These are phyloP conservation scores for Eupithecia centaureata DNA, from an alignment of 2,888 invertebrate species.

Conservation along the genomic window DNA sequence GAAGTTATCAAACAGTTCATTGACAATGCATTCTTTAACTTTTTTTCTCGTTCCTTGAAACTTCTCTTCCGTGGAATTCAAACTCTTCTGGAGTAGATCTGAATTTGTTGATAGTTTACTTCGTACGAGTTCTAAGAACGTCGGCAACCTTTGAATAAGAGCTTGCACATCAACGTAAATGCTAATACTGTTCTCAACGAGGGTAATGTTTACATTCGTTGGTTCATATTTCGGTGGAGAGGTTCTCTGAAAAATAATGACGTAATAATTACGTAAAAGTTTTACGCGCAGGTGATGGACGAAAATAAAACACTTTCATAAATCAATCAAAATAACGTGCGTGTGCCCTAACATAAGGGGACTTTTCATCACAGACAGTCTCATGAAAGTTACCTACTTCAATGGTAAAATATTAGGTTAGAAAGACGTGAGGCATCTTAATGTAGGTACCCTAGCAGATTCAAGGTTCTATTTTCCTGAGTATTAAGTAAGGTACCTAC, in stretches of 20 bases:
- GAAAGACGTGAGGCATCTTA: neutral
- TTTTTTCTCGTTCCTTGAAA: conserved; percentile 60
- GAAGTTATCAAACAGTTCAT: conserved; percentile 72
- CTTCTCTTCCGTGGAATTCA: conserved; percentile 59
- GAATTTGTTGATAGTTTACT: conserved; percentile 60
- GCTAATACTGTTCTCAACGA: conserved; percentile 71
- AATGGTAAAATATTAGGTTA: neutral
- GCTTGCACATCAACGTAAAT: conserved; percentile 67
- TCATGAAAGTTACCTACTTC: neutral
- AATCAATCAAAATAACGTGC: too few species aligned
- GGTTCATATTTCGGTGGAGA: conserved; percentile 61
- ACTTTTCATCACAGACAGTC: neutral
- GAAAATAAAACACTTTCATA: too few species aligned
- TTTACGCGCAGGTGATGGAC: too few species aligned
- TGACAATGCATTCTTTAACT: conserved; percentile 71
- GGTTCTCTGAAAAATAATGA: conserved; percentile 59
- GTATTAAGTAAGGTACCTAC: neutral
- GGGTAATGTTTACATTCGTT: conserved; percentile 62
- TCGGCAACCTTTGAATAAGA: conserved; percentile 62
- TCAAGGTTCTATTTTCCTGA: neutral
- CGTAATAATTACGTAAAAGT: neutral
- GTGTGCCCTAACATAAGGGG: neutral
- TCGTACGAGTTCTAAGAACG: conserved; percentile 60
- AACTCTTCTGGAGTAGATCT: conserved; percentile 60
- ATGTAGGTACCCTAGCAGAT: neutral